phyloP scores from a whole-genome alignment of 2,113 vertebrate species.

The Thalassoma bifasciatum region DNA sequence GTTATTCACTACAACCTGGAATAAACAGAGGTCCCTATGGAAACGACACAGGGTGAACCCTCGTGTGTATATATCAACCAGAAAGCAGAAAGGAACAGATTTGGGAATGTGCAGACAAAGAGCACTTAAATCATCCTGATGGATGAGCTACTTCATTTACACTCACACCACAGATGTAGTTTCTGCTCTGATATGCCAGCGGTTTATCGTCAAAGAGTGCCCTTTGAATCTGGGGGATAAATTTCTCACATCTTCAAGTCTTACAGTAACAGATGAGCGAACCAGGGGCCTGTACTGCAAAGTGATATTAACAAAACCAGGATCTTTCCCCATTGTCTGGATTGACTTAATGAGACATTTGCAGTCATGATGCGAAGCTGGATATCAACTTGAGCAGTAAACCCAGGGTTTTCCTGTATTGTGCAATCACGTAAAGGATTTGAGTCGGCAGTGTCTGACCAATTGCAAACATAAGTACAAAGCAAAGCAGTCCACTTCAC shows the following conservation, averaged over 20 bases:
- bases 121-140: slow-evolving; percentile 42
- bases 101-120: slow-evolving; percentile 42
- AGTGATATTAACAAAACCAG: too few relatives aligned
- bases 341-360: too few relatives aligned
- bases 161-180: slow-evolving; percentile 32
- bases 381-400: too few relatives aligned
- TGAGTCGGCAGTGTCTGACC: too few relatives aligned
- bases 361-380: too few relatives aligned
- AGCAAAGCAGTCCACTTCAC: too few relatives aligned
- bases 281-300: too few relatives aligned
- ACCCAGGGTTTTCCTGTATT: too few relatives aligned
- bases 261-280: not conserved
- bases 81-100: slow-evolving; percentile 45
- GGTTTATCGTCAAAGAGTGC: not conserved
- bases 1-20: slow-evolving; percentile 54
- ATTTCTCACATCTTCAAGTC: not conserved
- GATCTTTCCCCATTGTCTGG: too few relatives aligned
- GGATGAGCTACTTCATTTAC: slow-evolving; percentile 34
- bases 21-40: slow-evolving; percentile 62
- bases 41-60: slow-evolving; percentile 53
- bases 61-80: slow-evolving; percentile 37
- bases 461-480: too few relatives aligned
- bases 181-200: slow-evolving; percentile 3
- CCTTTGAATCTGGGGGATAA: not conserved
- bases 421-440: too few relatives aligned